Base-by-base conservation (phyloP, 1,140 invertebrate species). In the Drosophila ironensis region DNA sequence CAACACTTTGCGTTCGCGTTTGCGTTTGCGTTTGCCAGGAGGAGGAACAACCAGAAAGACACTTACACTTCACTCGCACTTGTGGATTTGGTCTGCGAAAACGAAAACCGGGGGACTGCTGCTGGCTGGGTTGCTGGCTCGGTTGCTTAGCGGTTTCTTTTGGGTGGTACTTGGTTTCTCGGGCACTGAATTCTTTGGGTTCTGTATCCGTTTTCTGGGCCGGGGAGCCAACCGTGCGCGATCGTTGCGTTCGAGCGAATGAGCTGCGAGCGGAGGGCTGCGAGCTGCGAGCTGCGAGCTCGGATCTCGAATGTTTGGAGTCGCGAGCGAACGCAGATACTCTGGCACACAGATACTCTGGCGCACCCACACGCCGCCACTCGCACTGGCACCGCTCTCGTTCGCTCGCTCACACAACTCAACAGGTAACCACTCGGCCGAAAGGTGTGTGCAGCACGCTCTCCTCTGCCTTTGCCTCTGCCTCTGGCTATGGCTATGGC, bases 211-310 rank as follows among this genome's bases (percentile, higher is more conserved):
- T 72, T 51, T 48, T 53, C 14, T 35, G 12, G 9, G 7, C 11
- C 30, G 19, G 30, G 45, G 54, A 64, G 63, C 68, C 47, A 74
- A 72, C 78, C 73, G 78, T 50, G 60, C 80, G 78, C 80, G 80
- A 57, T 84, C 80, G 71, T 59, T 78, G 74, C 70, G 71, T 80
- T 69, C 47, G 69, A 50, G 72, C 69, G 74, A 84, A 77, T 78
- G 76, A 60, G 52, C 47, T 37, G 28, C 20, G 47, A 53, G 53
- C 51, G 20, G 22, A 2, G 20, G 20, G 20, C 20, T 22, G 20
- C 20, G 20, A 22, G 20, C 20, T n/a, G n/a, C n/a, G n/a, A n/a
- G n/a, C n/a, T n/a, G n/a, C n/a, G 30, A 12, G 30, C 30, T 33
- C 7, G 30, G 30, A 33, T 33, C 30, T 12, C 30, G 30, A 22